Percentiles rank a stretch among this genome's conserved stretches.
Evolutionary conservation across 2,888 invertebrate genomes (phyloP).

Genomic region (Limnephilus marmoratus): DNA sequence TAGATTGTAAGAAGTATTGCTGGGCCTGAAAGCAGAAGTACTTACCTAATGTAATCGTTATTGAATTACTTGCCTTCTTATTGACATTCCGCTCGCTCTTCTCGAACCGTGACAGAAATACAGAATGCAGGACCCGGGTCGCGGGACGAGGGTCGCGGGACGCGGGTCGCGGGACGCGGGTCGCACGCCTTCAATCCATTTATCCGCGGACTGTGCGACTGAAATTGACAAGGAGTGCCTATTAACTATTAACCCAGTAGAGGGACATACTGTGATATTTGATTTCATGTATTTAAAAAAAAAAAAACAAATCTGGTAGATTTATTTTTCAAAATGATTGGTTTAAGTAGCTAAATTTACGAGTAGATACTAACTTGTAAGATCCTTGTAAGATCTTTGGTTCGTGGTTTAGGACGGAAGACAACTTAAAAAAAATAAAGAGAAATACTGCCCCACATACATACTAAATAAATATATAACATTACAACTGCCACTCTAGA

Average conservation of each 20-base stretch:
- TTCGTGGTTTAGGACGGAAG: too few relatives aligned
- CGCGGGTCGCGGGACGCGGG: not conserved
- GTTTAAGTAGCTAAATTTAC: too few relatives aligned
- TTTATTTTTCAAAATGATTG: too few relatives aligned
- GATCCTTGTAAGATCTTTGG: too few relatives aligned
- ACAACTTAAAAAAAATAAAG: too few relatives aligned
- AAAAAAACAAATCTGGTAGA: too few relatives aligned
- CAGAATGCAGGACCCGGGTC: not conserved
- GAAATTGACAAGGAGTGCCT: slow-evolving; percentile 1
- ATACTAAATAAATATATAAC: too few relatives aligned
- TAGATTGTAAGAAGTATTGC: not conserved
- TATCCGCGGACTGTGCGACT: not conserved
- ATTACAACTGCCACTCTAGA: too few relatives aligned
- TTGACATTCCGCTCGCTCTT: slow-evolving; percentile 4
- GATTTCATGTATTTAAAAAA: not conserved
- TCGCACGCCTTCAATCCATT: not conserved
- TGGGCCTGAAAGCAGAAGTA: not conserved
- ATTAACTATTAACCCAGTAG: not conserved
- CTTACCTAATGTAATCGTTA: not conserved
- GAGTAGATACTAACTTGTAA: too few relatives aligned
- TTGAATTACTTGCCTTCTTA: not conserved
- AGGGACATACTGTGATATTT: not conserved
- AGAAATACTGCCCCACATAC: too few relatives aligned
- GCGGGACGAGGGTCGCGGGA: not conserved
- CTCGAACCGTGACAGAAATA: slow-evolving; percentile 5